phyloP scores from a whole-genome alignment of 1,140 invertebrate genomes.

The Drosophila parvula region DNA sequence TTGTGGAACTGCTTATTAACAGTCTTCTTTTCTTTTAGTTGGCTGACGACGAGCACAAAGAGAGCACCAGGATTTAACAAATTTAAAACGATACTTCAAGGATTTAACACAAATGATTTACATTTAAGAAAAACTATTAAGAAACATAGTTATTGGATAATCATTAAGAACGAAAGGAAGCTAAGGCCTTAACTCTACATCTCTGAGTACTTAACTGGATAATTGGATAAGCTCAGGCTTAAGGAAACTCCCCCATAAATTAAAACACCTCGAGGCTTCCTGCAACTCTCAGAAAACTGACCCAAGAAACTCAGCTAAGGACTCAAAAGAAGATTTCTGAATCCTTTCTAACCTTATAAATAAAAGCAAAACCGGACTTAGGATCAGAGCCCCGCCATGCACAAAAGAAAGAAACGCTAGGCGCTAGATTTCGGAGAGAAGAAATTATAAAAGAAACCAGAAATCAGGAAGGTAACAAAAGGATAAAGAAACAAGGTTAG shows the following conservation, averaged over 20 bases:
- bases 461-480: not conserved
- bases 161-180: not conserved
- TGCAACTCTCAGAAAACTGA: not conserved
- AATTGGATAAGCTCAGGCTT: not conserved
- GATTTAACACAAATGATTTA: not conserved
- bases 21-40: slow-evolving; percentile 29
- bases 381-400: slow-evolving; percentile 54
- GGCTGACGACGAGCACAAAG: slow-evolving; percentile 37
- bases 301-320: not conserved
- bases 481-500: not conserved
- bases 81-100: not conserved
- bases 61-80: slow-evolving; percentile 8
- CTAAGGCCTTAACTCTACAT: too few species aligned
- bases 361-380: not conserved
- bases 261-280: not conserved
- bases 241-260: not conserved
- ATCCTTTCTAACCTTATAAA: too few species aligned
- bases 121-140: not conserved
- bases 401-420: slow-evolving; percentile 73
- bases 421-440: slow-evolving; percentile 24
- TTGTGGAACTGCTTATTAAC: too few species aligned
- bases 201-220: too few species aligned
- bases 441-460: not conserved
- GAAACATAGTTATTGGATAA: not conserved
- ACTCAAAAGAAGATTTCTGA: not conserved